phyloP scores from a whole-genome alignment of 2,888 invertebrate species.

The Ganaspis brasiliensis region DNA sequence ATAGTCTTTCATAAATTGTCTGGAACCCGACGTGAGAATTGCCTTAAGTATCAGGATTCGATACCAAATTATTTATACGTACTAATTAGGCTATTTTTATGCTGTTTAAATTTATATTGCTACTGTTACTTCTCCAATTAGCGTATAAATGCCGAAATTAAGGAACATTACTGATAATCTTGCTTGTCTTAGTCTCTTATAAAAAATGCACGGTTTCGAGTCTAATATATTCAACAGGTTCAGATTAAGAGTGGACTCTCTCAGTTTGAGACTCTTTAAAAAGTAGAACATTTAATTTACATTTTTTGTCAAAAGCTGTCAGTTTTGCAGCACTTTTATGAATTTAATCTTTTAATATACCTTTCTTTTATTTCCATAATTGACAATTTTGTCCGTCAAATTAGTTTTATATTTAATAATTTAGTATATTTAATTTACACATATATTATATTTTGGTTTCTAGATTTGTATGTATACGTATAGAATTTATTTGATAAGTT shows the following conservation, averaged over 20 bases:
- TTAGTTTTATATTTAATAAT: no score
- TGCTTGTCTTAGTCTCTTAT: neutral
- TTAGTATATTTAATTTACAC: neutral
- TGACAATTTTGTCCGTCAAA: neutral
- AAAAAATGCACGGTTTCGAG: neutral
- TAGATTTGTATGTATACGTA: neutral
- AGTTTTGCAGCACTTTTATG: neutral
- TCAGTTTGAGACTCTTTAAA: neutral
- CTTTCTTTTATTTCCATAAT: neutral
- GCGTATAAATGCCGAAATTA: conserved; percentile 15
- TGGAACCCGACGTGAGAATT: conserved; percentile 16
- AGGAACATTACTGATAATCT: conserved; percentile 24
- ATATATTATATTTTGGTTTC: neutral
- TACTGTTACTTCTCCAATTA: conserved; percentile 17
- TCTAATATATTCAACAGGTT: conserved; percentile 17
- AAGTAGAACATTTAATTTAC: conserved; percentile 12
- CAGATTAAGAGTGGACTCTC: neutral
- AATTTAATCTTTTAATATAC: neutral
- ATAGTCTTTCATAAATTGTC: conserved; percentile 36
- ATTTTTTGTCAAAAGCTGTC: neutral
- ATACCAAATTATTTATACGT: conserved; percentile 14
- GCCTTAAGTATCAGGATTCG: conserved; percentile 15
- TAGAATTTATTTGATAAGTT: neutral
- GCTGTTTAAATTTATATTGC: conserved; percentile 13
- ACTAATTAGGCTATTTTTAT: conserved; percentile 20